Evolutionary conservation across 2,888 invertebrate genomes (phyloP).

Genomic region (Pyrrhia umbra): DNA sequence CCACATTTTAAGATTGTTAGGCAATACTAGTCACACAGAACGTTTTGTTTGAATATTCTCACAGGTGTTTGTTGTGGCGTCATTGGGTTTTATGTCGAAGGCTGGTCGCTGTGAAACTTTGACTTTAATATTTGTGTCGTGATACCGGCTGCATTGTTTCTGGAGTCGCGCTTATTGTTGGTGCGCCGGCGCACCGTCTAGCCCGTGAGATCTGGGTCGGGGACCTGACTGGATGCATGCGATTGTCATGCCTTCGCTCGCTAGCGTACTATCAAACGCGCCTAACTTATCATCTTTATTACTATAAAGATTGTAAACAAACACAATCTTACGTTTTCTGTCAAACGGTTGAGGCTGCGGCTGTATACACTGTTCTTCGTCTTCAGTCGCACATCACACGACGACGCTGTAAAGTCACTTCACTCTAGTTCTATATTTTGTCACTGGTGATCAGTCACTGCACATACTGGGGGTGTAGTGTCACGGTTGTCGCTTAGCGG

Average conservation of each 20-base stretch:
- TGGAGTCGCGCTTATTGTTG: slow-evolving; percentile 80
- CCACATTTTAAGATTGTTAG: slow-evolving; percentile 61
- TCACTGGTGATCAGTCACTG: slow-evolving; percentile 83
- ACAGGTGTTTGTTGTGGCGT: slow-evolving; percentile 85
- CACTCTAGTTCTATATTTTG: slow-evolving; percentile 74
- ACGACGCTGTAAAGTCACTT: slow-evolving; percentile 78
- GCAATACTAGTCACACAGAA: slow-evolving; percentile 69
- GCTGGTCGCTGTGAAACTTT: slow-evolving; percentile 86
- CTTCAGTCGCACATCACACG: slow-evolving; percentile 87
- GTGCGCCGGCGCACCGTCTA: slow-evolving; percentile 69
- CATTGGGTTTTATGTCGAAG: slow-evolving; percentile 87
- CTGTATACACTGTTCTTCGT: slow-evolving; percentile 78
- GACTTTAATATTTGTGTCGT: slow-evolving; percentile 84
- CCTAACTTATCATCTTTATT: slow-evolving; percentile 48
- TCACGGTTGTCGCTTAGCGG: slow-evolving; percentile 70
- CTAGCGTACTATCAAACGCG: slow-evolving; percentile 58
- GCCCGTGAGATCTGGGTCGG: slow-evolving; percentile 89
- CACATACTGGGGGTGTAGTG: slow-evolving; percentile 81
- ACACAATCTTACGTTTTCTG: slow-evolving; percentile 86
- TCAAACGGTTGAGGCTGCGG: slow-evolving; percentile 88
- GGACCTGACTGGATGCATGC: slow-evolving; percentile 73
- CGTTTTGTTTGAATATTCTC: slow-evolving; percentile 85
- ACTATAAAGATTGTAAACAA: slow-evolving; percentile 70
- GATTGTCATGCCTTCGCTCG: slow-evolving; percentile 65
- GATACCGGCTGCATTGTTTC: slow-evolving; percentile 84